phyloP scores from a whole-genome alignment of 1,140 invertebrate genomes.

The Euura lappo region DNA sequence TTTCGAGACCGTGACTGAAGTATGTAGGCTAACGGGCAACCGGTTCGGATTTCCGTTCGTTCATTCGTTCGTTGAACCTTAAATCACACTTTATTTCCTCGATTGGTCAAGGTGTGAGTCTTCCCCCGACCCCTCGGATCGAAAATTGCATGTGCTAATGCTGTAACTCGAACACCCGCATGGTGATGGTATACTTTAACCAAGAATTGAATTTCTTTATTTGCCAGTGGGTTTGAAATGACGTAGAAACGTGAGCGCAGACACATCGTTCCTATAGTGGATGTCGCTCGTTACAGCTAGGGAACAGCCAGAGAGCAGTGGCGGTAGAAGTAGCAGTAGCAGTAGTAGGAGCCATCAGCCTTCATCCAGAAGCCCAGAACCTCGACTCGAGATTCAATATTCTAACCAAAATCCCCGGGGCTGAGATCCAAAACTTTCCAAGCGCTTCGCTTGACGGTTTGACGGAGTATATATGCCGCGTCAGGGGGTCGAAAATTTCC shows the following conservation, averaged over 20 bases:
- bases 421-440: slow-evolving; percentile 54
- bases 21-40: neutral
- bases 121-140: too few species aligned
- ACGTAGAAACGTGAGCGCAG: neutral
- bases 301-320: neutral
- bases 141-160: too few species aligned
- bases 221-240: neutral
- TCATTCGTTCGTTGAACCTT: neutral
- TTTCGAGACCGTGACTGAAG: neutral
- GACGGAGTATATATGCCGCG: slow-evolving; percentile 21
- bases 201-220: neutral
- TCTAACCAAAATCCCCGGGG: slow-evolving; percentile 61
- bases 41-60: neutral
- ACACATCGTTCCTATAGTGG: slow-evolving; percentile 2
- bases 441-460: slow-evolving; percentile 37
- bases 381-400: slow-evolving; percentile 59
- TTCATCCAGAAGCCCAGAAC: slow-evolving; percentile 33
- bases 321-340: slow-evolving; percentile 1
- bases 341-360: slow-evolving; percentile 4
- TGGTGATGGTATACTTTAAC: too few species aligned
- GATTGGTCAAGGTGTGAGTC: neutral
- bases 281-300: neutral
- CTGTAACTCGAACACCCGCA: too few species aligned
- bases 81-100: neutral
- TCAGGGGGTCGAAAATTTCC: slow-evolving; percentile 26